Evolutionary conservation across 2,888 invertebrate genomes (phyloP).

Genomic region (Morpho deidamia): DNA sequence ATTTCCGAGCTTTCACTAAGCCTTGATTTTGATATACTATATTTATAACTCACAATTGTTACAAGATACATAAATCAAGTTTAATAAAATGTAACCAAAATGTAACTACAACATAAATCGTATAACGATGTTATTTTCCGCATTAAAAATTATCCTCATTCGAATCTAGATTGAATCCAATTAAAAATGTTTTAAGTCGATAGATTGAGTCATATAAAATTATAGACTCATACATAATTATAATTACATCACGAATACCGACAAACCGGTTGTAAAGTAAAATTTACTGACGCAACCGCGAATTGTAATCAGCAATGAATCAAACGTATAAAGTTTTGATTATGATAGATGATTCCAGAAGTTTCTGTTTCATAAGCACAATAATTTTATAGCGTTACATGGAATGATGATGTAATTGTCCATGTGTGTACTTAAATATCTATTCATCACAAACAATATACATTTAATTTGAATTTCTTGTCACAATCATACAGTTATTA

Average conservation of each 20-base stretch:
- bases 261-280: conserved; percentile 4
- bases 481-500: too few relatives aligned
- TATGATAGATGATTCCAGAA: conserved; percentile 6
- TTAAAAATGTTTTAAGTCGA: conserved; percentile 6
- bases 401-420: too few relatives aligned
- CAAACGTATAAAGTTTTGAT: conserved; percentile 4
- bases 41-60: too few relatives aligned
- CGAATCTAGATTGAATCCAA: conserved; percentile 11
- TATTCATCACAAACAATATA: too few relatives aligned
- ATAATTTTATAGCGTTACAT: too few relatives aligned
- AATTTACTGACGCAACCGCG: conserved; percentile 6
- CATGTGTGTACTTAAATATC: too few relatives aligned
- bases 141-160: conserved; percentile 11
- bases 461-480: too few relatives aligned
- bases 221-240: conserved; percentile 13
- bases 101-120: too few relatives aligned
- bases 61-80: too few relatives aligned
- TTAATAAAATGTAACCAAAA: too few relatives aligned
- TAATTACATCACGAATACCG: conserved; percentile 10
- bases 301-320: conserved; percentile 4
- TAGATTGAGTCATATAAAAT: conserved; percentile 17
- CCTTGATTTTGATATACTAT: too few relatives aligned
- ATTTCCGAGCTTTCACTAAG: too few relatives aligned
- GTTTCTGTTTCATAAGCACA: neutral
- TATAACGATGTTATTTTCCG: conserved; percentile 2